Evolutionary conservation across 1,140 invertebrate species (phyloP).

Genomic region (Papilio polyxenes): DNA sequence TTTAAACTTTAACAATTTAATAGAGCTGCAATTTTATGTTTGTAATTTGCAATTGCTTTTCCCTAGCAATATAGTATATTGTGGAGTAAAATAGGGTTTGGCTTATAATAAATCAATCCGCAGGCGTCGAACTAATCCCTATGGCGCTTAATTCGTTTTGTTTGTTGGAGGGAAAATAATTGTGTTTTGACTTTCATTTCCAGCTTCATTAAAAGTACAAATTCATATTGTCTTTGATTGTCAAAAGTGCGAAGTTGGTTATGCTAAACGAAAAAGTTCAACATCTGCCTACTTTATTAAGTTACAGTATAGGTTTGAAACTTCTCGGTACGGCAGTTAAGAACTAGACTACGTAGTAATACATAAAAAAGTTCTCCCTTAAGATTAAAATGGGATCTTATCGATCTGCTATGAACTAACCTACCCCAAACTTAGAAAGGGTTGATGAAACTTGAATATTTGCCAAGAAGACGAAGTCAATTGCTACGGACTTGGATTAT

Average conservation of each 20-base stretch:
- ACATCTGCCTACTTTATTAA: no score
- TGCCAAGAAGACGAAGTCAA: slow-evolving; percentile 17
- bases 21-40: neutral
- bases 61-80: slow-evolving; percentile 14
- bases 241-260: no score
- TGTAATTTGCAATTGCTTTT: slow-evolving; percentile 30
- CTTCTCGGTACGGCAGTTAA: neutral
- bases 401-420: slow-evolving; percentile 46
- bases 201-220: neutral
- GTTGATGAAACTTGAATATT: slow-evolving; percentile 31
- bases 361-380: neutral
- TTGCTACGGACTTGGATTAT: neutral
- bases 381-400: neutral
- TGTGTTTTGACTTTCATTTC: slow-evolving; percentile 29
- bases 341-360: neutral
- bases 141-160: slow-evolving; percentile 29
- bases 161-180: slow-evolving; percentile 17
- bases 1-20: neutral
- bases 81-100: slow-evolving; percentile 33
- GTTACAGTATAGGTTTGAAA: no score
- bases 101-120: slow-evolving; percentile 25
- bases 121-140: slow-evolving; percentile 33
- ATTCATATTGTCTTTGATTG: no score
- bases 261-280: no score
- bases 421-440: slow-evolving; percentile 52